Evolutionary conservation across 2,797 vertebrate genomes (phyloP).

Genomic region (Acrossocheilus wenchowensis): DNA sequence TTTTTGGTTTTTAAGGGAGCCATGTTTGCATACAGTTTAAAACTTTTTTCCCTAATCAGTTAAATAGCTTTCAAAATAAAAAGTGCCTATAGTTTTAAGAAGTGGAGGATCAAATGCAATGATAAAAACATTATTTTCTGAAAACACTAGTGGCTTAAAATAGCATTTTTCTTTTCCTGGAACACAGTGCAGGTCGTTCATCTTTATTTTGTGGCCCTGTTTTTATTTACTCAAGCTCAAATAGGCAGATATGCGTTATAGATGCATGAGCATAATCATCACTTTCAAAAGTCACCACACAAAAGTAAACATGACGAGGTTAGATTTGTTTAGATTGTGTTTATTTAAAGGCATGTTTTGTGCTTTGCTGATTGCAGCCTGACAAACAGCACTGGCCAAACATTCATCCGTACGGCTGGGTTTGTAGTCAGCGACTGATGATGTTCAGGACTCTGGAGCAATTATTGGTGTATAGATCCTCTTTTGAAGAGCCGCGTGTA

Average conservation of each 20-base stretch:
- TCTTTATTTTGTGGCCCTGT: slow-evolving; percentile 66
- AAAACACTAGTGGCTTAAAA: neutral
- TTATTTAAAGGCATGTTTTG: slow-evolving; percentile 41
- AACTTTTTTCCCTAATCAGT: too few relatives aligned
- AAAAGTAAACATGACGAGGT: slow-evolving; percentile 70
- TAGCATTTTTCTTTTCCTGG: slow-evolving; percentile 71
- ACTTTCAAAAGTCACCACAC: slow-evolving; percentile 65
- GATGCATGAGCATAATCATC: slow-evolving; percentile 71
- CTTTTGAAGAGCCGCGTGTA: neutral
- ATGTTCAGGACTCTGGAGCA: neutral
- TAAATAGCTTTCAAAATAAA: too few relatives aligned
- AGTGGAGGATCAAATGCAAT: neutral
- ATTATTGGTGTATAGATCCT: neutral
- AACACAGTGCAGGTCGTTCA: slow-evolving; percentile 72
- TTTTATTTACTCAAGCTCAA: slow-evolving; percentile 63
- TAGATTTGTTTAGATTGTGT: slow-evolving; percentile 17
- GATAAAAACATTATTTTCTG: neutral
- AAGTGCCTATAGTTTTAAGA: neutral
- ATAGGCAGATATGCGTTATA: slow-evolving; percentile 71
- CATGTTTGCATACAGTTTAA: too few relatives aligned
- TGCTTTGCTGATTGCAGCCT: slow-evolving; percentile 36
- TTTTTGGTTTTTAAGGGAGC: too few relatives aligned
- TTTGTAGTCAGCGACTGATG: neutral
- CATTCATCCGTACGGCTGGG: neutral
- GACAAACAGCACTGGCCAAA: neutral